Conservation (phyloP, 2,888 invertebrate genomes). For the Escarpia spicata region DNA sequence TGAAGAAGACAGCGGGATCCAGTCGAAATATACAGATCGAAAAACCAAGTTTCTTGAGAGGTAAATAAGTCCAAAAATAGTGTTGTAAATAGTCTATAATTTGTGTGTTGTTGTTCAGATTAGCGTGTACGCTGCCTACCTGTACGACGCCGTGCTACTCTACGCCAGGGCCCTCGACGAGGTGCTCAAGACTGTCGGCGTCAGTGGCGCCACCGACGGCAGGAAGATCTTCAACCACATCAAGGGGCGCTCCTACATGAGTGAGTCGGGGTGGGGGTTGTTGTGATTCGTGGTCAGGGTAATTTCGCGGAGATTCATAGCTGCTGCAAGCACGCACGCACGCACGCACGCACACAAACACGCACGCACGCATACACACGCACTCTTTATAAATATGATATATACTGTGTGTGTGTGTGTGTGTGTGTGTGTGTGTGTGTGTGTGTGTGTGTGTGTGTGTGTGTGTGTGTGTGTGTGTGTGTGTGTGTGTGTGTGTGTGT, state of each 20-base stretch:
- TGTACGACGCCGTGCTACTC: constrained; percentile 77
- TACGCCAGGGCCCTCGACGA: constrained; percentile 86
- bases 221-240: constrained; percentile 70
- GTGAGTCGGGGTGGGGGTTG: constrained; percentile 71
- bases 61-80: too few species aligned
- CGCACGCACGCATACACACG: neutral
- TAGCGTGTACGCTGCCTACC: constrained; percentile 59
- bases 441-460: neutral
- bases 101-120: constrained; percentile 43
- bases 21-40: too few species aligned
- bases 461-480: neutral
- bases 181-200: constrained; percentile 73
- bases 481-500: neutral
- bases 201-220: constrained; percentile 73
- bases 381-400: neutral
- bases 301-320: neutral
- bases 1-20: too few species aligned
- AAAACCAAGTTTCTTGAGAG: too few species aligned
- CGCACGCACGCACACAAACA: constrained; percentile 6
- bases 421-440: neutral
- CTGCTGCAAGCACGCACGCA: neutral
- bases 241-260: constrained; percentile 80
- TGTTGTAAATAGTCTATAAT: neutral
- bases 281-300: neutral
- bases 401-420: neutral